These are phyloP conservation scores for Octopus sinensis DNA, from an alignment of 1,140 invertebrate genomes.

Conservation along the genomic window DNA sequence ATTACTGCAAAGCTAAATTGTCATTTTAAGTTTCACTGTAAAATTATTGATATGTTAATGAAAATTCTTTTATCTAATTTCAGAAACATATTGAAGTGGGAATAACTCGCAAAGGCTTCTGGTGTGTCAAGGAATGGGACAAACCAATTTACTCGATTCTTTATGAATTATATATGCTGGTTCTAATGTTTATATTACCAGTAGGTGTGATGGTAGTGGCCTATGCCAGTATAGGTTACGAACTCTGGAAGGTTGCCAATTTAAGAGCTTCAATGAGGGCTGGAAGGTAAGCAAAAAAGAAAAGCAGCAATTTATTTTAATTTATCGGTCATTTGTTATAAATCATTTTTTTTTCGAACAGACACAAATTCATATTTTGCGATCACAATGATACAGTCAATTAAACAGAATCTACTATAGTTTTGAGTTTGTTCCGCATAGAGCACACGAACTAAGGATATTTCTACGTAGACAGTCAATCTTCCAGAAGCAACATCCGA, in stretches of 20 bases:
- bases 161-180: conserved; percentile 70
- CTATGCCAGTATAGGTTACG: conserved; percentile 68
- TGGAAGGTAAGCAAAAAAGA: conserved; percentile 13
- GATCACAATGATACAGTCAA: no score
- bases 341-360: no score
- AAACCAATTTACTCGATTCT: conserved; percentile 59
- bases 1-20: no score
- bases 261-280: conserved; percentile 22
- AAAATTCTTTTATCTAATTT: conserved; percentile 8
- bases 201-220: conserved; percentile 67
- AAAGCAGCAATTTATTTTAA: background rate
- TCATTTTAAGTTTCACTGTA: no score
- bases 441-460: no score
- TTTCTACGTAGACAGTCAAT: no score
- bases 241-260: conserved; percentile 61
- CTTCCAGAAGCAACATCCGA: no score
- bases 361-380: no score
- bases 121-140: conserved; percentile 65
- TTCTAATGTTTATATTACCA: conserved; percentile 67
- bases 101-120: conserved; percentile 53
- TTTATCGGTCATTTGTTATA: no score
- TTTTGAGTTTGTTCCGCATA: no score
- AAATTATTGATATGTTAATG: no score
- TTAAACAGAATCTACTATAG: no score
- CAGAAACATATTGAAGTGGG: conserved; percentile 39